A percentile compares a stretch with the other conserved stretches of the same genome.
Evolutionary conservation across 2,888 invertebrate genomes (phyloP).

Genomic region (Hanleya hanleyi): DNA sequence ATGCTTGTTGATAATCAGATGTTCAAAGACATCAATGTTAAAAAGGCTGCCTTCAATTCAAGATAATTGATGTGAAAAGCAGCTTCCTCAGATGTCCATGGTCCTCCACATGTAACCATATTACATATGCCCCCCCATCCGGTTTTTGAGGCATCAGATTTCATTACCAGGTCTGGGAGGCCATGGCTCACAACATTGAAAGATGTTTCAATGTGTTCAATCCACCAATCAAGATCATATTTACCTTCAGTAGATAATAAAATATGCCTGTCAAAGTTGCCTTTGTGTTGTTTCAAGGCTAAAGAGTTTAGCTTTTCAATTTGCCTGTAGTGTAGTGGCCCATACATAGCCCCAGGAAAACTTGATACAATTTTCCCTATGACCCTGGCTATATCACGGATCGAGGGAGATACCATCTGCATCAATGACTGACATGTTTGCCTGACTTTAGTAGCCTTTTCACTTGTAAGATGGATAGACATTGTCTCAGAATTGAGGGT

Average conservation of each 20-base stretch:
- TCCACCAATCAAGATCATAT: constrained; percentile 28
- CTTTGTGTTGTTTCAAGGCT: constrained; percentile 21
- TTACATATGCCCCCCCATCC: constrained; percentile 34
- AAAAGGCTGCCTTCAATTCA: constrained; percentile 15
- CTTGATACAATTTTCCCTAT: constrained; percentile 32
- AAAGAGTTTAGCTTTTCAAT: constrained; percentile 34
- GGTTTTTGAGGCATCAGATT: constrained; percentile 36
- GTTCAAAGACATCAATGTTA: no score
- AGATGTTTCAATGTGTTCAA: constrained; percentile 12
- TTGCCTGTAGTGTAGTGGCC: constrained; percentile 30
- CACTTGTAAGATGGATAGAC: constrained; percentile 18
- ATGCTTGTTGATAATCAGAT: no score
- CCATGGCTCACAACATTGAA: constrained; percentile 26
- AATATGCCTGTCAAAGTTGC: constrained; percentile 29
- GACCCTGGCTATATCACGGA: constrained; percentile 25
- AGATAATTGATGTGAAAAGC: neutral
- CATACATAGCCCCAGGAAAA: constrained; percentile 34
- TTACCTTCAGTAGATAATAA: neutral
- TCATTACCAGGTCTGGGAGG: constrained; percentile 36
- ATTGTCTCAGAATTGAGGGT: constrained; percentile 4
- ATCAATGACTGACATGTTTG: constrained; percentile 18
- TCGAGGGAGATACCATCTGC: constrained; percentile 11
- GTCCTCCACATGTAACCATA: neutral
- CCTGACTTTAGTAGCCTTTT: constrained; percentile 12
- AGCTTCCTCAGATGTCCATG: constrained; percentile 3